phyloP scores from a whole-genome alignment of 2,113 vertebrate genomes.

The Proterorhinus semilunaris region DNA sequence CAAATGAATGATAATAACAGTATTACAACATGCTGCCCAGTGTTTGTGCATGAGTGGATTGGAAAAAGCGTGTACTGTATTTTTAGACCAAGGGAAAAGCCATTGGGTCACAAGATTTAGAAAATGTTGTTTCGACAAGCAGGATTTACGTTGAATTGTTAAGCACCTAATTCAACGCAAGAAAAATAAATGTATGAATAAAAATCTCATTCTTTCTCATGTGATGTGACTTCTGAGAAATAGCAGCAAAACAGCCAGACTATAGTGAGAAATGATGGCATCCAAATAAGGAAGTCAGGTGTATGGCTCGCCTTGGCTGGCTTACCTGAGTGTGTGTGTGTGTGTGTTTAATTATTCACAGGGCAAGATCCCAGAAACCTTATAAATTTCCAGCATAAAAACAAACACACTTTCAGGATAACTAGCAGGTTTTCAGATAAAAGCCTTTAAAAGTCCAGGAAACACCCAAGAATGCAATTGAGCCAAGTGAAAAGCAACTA shows the following conservation, averaged over 20 bases:
- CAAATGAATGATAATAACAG: background rate
- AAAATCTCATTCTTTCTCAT: background rate
- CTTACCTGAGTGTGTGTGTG: background rate
- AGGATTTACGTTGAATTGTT: background rate
- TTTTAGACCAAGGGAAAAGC: background rate
- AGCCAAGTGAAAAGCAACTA: background rate
- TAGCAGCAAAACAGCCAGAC: background rate
- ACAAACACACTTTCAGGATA: background rate
- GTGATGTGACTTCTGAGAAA: background rate
- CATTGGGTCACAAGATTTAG: background rate
- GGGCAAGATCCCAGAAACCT: background rate
- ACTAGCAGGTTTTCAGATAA: background rate
- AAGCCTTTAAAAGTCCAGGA: no score
- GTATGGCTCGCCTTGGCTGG: background rate
- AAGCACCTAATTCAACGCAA: background rate
- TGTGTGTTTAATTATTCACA: constrained; percentile 1
- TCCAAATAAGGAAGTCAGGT: constrained; percentile 1
- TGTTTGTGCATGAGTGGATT: background rate
- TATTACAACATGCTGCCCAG: background rate
- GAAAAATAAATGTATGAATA: background rate
- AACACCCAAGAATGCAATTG: background rate
- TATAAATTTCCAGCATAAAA: background rate
- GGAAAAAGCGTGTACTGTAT: background rate
- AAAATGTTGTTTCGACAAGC: background rate
- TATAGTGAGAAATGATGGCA: background rate